These are phyloP conservation scores for Redunca redunca DNA, from an alignment of 2,113 vertebrate genomes.

Conservation along the genomic window DNA sequence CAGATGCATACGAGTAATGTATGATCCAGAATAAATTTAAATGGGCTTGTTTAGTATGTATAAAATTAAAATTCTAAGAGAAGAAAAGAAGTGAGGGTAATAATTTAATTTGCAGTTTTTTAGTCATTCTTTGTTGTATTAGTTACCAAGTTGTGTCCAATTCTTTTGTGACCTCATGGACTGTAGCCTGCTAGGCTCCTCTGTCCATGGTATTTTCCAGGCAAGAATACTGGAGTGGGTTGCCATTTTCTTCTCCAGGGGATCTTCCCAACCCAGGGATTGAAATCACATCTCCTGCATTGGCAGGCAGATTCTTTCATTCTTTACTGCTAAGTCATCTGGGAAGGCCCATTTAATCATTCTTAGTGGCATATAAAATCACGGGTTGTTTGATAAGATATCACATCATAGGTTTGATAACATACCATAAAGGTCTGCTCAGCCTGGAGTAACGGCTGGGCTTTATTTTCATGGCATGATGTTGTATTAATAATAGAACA, in stretches of 20 bases:
- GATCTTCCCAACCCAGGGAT: not conserved
- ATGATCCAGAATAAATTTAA: not conserved
- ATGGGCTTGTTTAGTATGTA: not conserved
- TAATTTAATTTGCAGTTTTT: not conserved
- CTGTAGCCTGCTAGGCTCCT: not conserved
- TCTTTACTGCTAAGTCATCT: not conserved
- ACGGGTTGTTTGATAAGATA: constrained; percentile 26
- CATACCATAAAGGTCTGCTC: not conserved
- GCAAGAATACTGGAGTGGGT: not conserved
- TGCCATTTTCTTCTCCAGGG: not conserved
- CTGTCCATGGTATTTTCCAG: not conserved
- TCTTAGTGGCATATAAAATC: constrained; percentile 25
- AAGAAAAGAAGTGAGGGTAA: not conserved
- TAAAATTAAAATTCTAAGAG: constrained; percentile 33
- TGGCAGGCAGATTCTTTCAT: not conserved
- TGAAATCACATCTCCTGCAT: not conserved
- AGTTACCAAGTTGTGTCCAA: not conserved
- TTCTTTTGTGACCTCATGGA: not conserved
- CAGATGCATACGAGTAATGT: not conserved
- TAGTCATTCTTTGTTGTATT: not conserved
- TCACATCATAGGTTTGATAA: constrained; percentile 17
- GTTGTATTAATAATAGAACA: not conserved
- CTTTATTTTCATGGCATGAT: not conserved
- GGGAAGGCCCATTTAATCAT: not conserved
- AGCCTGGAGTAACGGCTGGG: not conserved